Percentiles rank a stretch among this genome's conserved stretches.
Conservation (phyloP, 2,797 vertebrate species). For the Geotria australis region DNA sequence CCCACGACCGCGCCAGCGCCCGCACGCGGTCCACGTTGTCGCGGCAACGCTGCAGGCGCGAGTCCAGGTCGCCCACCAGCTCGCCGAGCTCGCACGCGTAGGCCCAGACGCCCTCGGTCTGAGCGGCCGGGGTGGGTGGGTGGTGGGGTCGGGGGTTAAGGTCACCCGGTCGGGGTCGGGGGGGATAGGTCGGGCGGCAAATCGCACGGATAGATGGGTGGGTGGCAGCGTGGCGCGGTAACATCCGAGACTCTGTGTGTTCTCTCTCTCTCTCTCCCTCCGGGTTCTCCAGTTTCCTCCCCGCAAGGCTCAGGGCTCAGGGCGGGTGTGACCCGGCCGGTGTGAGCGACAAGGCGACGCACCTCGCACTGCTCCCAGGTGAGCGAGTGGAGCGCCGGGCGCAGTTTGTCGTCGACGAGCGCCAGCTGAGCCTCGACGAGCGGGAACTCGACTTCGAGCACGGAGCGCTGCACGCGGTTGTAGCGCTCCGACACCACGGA, state of each 20-base stretch:
- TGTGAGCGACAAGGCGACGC: too few relatives aligned
- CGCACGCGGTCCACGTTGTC: conserved; percentile 17
- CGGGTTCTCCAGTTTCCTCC: too few relatives aligned
- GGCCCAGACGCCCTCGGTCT: conserved; percentile 12
- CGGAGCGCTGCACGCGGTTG: conserved; percentile 23
- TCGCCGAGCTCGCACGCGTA: conserved; percentile 15
- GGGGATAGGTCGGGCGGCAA: too few relatives aligned
- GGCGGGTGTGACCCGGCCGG: too few relatives aligned
- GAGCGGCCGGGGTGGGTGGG: too few relatives aligned
- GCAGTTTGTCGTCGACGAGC: conserved; percentile 14
- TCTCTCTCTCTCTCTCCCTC: too few relatives aligned
- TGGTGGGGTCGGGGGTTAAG: too few relatives aligned
- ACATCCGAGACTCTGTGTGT: too few relatives aligned
- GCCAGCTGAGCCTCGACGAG: conserved; percentile 18
- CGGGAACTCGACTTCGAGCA: conserved; percentile 25
- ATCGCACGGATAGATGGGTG: too few relatives aligned
- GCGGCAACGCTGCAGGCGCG: conserved; percentile 16
- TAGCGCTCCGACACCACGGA: conserved; percentile 25
- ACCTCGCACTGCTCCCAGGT: conserved; percentile 16
- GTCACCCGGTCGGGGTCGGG: too few relatives aligned
- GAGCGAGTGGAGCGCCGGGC: conserved; percentile 11
- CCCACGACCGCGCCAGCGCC: conserved; percentile 19
- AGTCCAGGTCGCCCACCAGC: conserved; percentile 10
- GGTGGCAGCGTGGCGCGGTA: too few relatives aligned
- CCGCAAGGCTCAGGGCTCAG: too few relatives aligned